Evolutionary conservation across 1,140 invertebrate species (phyloP).

Genomic region (Diachasmimorpha longicaudata): DNA sequence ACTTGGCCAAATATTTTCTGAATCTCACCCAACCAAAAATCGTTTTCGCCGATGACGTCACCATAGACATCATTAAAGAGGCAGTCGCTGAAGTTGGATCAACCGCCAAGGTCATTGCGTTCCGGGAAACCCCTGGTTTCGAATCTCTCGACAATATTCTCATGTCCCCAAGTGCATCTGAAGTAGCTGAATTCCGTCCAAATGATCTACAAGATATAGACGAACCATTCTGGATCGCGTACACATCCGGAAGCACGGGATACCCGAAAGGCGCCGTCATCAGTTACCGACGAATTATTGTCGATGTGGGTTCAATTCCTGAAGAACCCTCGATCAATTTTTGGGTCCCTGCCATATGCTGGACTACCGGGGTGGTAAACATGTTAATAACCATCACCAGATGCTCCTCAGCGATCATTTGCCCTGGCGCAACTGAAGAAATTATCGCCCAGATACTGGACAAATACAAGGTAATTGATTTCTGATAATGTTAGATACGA

Average conservation of each 20-base stretch:
- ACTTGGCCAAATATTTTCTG: slow-evolving; percentile 18
- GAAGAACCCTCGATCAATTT: not conserved
- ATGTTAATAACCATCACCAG: not conserved
- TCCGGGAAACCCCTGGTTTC: slow-evolving; percentile 25
- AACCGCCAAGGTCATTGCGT: slow-evolving; percentile 32
- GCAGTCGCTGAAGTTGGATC: slow-evolving; percentile 26
- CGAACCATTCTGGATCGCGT: slow-evolving; percentile 30
- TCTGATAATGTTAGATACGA: no score
- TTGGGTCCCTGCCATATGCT: slow-evolving; percentile 19
- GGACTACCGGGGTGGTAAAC: slow-evolving; percentile 26
- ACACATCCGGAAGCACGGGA: slow-evolving; percentile 37
- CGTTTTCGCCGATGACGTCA: slow-evolving; percentile 34
- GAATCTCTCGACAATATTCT: slow-evolving; percentile 21
- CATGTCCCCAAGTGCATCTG: not conserved
- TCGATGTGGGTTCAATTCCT: not conserved
- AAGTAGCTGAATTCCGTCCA: slow-evolving; percentile 26
- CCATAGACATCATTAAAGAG: not conserved
- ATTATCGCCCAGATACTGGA: slow-evolving; percentile 33
- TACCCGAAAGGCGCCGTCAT: slow-evolving; percentile 36
- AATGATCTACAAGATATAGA: slow-evolving; percentile 1
- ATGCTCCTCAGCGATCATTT: slow-evolving; percentile 21
- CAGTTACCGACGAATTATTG: not conserved
- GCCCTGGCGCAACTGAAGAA: slow-evolving; percentile 23
- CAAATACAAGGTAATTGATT: slow-evolving; percentile 36
- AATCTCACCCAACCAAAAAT: slow-evolving; percentile 30